Conservation (phyloP, 1,140 invertebrate species). For the Rhopalosiphum padi region DNA sequence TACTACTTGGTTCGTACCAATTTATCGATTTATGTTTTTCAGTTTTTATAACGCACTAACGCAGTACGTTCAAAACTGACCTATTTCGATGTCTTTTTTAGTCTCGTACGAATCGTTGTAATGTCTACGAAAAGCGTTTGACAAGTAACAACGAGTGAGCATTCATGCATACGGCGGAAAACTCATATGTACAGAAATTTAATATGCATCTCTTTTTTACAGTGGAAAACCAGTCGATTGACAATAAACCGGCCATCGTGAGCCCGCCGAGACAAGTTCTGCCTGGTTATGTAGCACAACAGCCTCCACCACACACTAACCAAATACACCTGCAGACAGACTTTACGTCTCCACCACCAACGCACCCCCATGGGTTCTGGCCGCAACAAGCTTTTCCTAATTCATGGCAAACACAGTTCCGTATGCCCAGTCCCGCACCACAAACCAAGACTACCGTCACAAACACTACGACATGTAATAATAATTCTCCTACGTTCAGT, state of each 20-base stretch:
- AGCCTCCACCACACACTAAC: not conserved
- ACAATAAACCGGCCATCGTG: not conserved
- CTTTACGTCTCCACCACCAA: slow-evolving; percentile 38
- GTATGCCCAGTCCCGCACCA: not conserved
- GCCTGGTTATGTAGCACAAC: not conserved
- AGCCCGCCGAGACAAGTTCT: slow-evolving; percentile 33
- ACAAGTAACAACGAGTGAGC: slow-evolving; percentile 21
- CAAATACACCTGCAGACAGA: slow-evolving; percentile 43
- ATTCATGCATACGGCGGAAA: not conserved
- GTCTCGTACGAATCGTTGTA: not conserved
- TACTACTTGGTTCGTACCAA: not conserved
- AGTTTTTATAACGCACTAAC: not conserved
- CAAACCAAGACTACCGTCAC: not conserved
- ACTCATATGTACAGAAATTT: not conserved
- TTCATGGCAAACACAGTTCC: slow-evolving; percentile 18
- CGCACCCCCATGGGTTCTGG: slow-evolving; percentile 45
- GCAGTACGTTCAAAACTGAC: not conserved
- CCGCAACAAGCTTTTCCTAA: slow-evolving; percentile 24
- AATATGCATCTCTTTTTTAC: not conserved
- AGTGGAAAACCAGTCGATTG: slow-evolving; percentile 47
- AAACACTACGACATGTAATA: slow-evolving; percentile 34
- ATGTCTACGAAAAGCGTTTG: slow-evolving; percentile 11
- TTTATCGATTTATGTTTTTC: slow-evolving; percentile 8
- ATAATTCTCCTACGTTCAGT: slow-evolving; percentile 15
- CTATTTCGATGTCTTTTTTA: not conserved